Evolutionary conservation across 1,140 invertebrate species (phyloP), one percentile per base, ranked within the genome.

Genomic region (Littorina saxatilis): DNA sequence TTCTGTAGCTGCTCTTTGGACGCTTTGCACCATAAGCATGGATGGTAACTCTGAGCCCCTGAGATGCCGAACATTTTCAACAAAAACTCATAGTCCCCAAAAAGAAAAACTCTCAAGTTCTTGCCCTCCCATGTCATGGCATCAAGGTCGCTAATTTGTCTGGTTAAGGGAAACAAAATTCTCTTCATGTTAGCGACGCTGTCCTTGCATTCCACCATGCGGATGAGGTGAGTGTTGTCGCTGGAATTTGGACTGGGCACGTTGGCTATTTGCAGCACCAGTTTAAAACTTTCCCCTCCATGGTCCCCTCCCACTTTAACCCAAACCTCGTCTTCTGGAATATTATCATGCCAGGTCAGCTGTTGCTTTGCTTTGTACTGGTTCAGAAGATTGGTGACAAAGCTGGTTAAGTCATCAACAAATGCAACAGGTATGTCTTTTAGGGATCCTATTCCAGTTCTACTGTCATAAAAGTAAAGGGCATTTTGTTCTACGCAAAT

Each of bases 1-100:
- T 17, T 74, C 13, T 32, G 20, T 7, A 35, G 11, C 39, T 20
- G 72, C n/a, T 13, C 27, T 27, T 74, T 74, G 29, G 27, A 40
- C 11, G 72, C 39, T 5, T 17, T 23, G 27, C 72, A 37, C 11
- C 20, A n/a, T n/a, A n/a, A n/a, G n/a, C n/a, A n/a, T n/a, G n/a
- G n/a, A n/a, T n/a, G n/a, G n/a, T n/a, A n/a, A n/a, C n/a, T n/a
- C n/a, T n/a, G n/a, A n/a, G n/a, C n/a, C n/a, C n/a, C n/a, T n/a
- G n/a, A n/a, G n/a, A n/a, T n/a, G n/a, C n/a, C n/a, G n/a, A n/a
- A n/a, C n/a, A n/a, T n/a, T n/a, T n/a, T n/a, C n/a, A n/a, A 74
- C 5, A 77, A 47, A 77, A 77, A 77, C 5, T 77, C 74, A 47
- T 77, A 77, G 47, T 77, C 74, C 32, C 74, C 74, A 29, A 47